Evolutionary conservation across 1,140 invertebrate species (phyloP), one percentile per base, ranked within the genome.

Genomic region (Pygmarrhopalites habei): DNA sequence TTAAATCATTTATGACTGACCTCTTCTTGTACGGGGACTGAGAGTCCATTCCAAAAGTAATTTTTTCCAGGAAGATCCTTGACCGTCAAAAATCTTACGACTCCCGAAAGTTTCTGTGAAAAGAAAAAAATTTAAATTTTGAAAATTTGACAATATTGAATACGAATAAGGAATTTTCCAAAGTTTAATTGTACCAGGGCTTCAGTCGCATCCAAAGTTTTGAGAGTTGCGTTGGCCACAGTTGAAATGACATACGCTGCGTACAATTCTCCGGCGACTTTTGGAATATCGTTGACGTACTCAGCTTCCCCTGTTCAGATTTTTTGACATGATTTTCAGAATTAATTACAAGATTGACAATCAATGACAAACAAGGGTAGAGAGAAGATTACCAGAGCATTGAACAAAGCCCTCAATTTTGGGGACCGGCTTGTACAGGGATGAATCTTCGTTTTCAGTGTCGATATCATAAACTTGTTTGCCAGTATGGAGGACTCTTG

Each of bases 31-130:
- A 7, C 35, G 17, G 35, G 35, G 10, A 39, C 17, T 10, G 17
- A 39, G 35, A 17, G 17, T 10, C 35, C 35, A 10, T 39, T 17
- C 10, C 17, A 39, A 39, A 39, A 62, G 25, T 55, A 17, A 46
- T 90, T 90, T 46, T 76, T 76, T 0, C 88, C 89, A 5, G 57
- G 87, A 26, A 92, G 81, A 73, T 91, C 88, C 70, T 83, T 83
- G 1, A 85, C 84, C 12, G 81, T 80, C 64, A 83, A 82, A 71
- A 88, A 88, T 1, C 80, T 82, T 2, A 87, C 67, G 2, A 92
- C 60, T 12, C 52, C 60, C 1, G 28, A n/a, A 14, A 55, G 28
- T 55, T 35, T 35, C 59, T 61, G 23, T 51, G 19, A 12, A 21
- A 52, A 58, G 30, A 56, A 35, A 30, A 35, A 21, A 4, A 19